Evolutionary conservation across 1,140 invertebrate species (phyloP).

Genomic region (Sycobia sp.): DNA sequence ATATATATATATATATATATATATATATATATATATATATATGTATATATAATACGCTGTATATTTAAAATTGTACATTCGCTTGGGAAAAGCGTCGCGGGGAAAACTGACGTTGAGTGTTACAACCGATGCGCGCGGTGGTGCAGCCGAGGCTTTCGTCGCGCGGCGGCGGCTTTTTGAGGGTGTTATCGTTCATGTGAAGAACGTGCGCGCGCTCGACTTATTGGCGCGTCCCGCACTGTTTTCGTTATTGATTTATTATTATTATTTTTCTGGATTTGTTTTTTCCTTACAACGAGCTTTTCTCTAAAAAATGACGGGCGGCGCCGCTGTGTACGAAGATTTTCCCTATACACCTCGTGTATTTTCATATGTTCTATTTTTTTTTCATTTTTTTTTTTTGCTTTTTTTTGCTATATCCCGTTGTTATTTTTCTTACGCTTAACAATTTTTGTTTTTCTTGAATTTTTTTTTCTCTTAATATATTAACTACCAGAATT

Average conservation of each 20-base stretch:
- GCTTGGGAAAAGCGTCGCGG: neutral
- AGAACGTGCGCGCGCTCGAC: constrained; percentile 9
- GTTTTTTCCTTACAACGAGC: neutral
- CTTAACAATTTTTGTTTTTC: constrained; percentile 48
- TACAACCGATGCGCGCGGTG: neutral
- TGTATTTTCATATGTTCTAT: constrained; percentile 10
- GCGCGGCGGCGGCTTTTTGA: constrained; percentile 33
- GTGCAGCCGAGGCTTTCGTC: constrained; percentile 16
- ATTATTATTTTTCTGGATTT: too few relatives aligned
- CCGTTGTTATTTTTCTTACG: constrained; percentile 46
- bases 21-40: neutral
- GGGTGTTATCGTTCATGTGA: constrained; percentile 34
- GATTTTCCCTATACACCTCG: constrained; percentile 29
- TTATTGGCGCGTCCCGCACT: too few relatives aligned
- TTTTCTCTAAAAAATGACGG: constrained; percentile 21
- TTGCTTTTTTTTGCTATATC: constrained; percentile 33
- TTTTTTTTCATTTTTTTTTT: constrained; percentile 33
- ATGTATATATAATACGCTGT: constrained; percentile 4
- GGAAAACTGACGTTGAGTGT: constrained; percentile 16
- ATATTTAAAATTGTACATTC: too few relatives aligned
- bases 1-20: neutral
- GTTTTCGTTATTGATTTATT: too few relatives aligned
- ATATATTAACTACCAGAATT: constrained; percentile 62
- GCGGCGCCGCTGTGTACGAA: constrained; percentile 5
- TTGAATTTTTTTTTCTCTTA: constrained; percentile 44